Evolutionary conservation across 2,888 invertebrate species (phyloP), one percentile per base, ranked within the genome.

Genomic region (Empis livida): DNA sequence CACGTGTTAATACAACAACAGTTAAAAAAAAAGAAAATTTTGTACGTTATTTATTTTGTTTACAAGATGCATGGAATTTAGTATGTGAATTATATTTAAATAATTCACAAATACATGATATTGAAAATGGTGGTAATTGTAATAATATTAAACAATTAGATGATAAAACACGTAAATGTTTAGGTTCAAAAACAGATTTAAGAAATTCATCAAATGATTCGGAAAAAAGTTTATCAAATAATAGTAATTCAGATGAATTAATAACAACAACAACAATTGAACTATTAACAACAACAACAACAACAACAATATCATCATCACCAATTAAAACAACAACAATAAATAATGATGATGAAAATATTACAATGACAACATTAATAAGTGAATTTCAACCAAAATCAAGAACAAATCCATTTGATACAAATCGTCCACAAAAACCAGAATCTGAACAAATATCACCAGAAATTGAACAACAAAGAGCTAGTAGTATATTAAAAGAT

Each of bases 401-500:
- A 17, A 61, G 68, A 14, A 65, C 58, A 44, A 68, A 68, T 58
- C 68, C 68, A 1, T 68, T 68, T 47, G 68, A 68, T 31, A 68
- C 68, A 10, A 68, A 68, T 54, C 66, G 68, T 0, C 66, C 65
- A 38, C 61, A 66, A 39, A 67, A 68, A 43, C 55, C 60, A 14
- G 67, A 68, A 49, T 53, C 62, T 0, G 82, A 82, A 59, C 81
- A 84, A 2, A 79, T 86, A 8, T 84, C 86, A 4, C 83, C 84
- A 1, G 88, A 88, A 67, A 85, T 91, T 47, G 87, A 88, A 59
- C 83, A 84, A 56, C 89, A 91, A 61, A 77, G 88, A 55, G 78
- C 82, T 45, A 73, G 81, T 43, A 89, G 90, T 58, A 85, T 90
- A 51, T 79, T 82, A 53, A 91, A 87, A 76, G 92, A 94, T 64